Conservation (phyloP, 2,797 vertebrate genomes). For the Emys orbicularis region DNA sequence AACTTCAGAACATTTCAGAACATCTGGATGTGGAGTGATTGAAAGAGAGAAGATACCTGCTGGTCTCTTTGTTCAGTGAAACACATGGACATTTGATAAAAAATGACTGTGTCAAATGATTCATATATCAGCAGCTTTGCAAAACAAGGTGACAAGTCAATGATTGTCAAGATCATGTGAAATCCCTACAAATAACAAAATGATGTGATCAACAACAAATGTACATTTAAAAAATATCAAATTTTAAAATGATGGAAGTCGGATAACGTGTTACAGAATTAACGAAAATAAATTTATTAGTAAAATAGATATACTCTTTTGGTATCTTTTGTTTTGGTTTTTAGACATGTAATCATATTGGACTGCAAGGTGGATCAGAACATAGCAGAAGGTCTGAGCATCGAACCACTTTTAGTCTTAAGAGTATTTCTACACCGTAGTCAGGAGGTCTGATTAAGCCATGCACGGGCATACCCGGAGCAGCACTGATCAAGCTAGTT, state of each 20-base stretch:
- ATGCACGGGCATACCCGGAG: background rate
- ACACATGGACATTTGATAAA: slow-evolving; percentile 88
- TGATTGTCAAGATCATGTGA: slow-evolving; percentile 86
- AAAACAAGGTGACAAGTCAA: slow-evolving; percentile 88
- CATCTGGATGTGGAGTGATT: background rate
- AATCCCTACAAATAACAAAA: slow-evolving; percentile 83
- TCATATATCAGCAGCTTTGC: slow-evolving; percentile 88
- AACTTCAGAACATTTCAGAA: background rate
- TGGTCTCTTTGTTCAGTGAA: slow-evolving; percentile 78
- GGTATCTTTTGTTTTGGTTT: background rate
- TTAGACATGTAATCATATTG: background rate
- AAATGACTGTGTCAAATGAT: slow-evolving; percentile 91
- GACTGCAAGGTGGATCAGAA: background rate
- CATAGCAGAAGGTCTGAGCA: background rate
- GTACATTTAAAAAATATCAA: background rate
- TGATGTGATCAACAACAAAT: background rate
- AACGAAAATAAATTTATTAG: background rate
- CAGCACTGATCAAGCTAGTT: background rate
- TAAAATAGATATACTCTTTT: rapidly evolving
- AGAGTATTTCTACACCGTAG: background rate
- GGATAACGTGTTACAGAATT: background rate
- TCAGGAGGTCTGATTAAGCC: background rate
- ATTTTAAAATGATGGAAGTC: background rate
- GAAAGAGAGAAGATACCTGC: slow-evolving; percentile 79
- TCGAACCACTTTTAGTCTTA: background rate